Conservation (phyloP, 2,113 vertebrate species). For the Gavialis gangeticus region DNA sequence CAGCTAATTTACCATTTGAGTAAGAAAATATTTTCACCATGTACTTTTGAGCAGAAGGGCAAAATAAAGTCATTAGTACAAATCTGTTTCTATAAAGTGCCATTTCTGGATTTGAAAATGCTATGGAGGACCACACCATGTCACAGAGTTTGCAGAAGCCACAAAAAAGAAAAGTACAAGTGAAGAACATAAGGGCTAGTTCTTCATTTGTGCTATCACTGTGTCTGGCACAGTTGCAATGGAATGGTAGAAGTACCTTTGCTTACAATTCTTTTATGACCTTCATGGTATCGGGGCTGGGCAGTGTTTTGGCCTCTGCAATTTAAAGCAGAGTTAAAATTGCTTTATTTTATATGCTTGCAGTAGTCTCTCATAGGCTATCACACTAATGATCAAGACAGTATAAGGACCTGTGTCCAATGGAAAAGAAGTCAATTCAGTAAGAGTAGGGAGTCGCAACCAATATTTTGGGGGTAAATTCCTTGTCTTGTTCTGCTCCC, state of each 20-base stretch:
- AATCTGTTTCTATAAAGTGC: background rate
- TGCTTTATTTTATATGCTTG: background rate
- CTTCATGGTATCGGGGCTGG: background rate
- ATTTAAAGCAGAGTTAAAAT: background rate
- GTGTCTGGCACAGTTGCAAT: background rate
- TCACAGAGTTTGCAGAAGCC: background rate
- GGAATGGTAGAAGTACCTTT: background rate
- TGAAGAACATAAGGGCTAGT: background rate
- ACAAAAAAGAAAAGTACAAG: background rate
- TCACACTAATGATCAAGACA: background rate
- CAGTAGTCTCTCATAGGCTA: background rate
- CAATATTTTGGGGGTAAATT: background rate
- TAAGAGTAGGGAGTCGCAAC: background rate
- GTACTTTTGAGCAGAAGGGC: background rate
- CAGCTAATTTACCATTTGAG: background rate
- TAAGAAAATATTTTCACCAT: accelerated
- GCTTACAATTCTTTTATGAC: background rate
- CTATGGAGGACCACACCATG: background rate
- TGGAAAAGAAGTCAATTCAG: background rate
- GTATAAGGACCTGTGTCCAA: background rate
- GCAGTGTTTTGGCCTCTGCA: background rate
- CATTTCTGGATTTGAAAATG: background rate
- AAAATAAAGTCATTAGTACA: background rate
- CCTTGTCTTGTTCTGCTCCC: background rate
- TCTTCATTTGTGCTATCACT: background rate